Percentiles rank a stretch among this genome's conserved stretches.
Conservation (phyloP, 1,140 invertebrate species). For the Atta texana region DNA sequence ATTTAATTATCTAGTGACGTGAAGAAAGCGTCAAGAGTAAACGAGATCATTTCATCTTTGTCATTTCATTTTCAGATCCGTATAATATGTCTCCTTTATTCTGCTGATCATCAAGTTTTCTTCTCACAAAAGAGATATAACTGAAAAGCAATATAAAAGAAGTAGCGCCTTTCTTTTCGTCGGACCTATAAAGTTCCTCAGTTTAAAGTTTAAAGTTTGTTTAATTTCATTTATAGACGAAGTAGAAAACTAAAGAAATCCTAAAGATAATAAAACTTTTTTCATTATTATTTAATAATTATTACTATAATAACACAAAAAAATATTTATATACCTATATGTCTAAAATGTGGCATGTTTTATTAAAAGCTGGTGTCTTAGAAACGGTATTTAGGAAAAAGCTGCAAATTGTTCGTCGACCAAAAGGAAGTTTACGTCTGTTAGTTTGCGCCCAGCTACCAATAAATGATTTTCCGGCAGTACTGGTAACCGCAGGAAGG, state of each 20-base stretch:
- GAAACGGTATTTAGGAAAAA: background rate
- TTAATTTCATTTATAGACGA: background rate
- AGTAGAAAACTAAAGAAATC: background rate
- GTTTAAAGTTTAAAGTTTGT: background rate
- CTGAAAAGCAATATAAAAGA: background rate
- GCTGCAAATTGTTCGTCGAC: background rate
- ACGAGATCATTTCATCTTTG: constrained; percentile 19
- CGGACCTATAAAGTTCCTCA: background rate
- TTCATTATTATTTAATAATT: background rate
- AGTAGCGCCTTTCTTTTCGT: background rate
- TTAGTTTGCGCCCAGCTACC: constrained; percentile 2
- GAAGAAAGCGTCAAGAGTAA: constrained; percentile 24
- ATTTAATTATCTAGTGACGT: constrained; percentile 52
- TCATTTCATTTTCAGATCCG: background rate
- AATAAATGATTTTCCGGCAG: constrained; percentile 52
- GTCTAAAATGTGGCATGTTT: background rate
- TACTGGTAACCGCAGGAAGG: constrained; percentile 46
- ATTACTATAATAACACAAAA: background rate
- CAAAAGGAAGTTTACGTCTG: background rate
- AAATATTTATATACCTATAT: background rate
- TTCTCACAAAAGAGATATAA: background rate
- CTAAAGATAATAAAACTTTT: background rate
- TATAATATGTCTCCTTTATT: constrained; percentile 1
- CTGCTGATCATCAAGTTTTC: background rate
- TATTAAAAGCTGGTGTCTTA: background rate